A percentile compares a stretch with the other conserved stretches of the same genome.
Conservation (phyloP, 2,888 invertebrate genomes). For the Parasteatoda lunata region DNA sequence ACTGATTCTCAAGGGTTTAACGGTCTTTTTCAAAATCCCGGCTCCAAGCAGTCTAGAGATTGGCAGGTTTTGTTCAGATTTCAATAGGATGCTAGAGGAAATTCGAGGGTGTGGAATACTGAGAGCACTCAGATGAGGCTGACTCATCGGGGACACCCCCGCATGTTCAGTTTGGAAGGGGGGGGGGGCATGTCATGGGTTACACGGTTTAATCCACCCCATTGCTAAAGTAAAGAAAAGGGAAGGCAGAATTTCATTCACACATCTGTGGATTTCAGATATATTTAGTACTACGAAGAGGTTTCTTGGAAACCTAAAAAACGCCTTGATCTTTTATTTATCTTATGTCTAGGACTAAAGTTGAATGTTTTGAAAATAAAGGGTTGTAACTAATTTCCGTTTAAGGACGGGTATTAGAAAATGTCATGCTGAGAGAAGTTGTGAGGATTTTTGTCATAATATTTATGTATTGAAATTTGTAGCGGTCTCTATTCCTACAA, state of each 20-base stretch:
- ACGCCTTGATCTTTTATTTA: not conserved
- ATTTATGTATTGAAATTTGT: too few relatives aligned
- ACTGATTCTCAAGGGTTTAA: not conserved
- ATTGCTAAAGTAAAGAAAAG: not conserved
- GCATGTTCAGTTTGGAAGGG: conserved; percentile 7
- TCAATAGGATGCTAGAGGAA: conserved; percentile 12
- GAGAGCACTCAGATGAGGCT: not conserved
- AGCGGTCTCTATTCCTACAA: too few relatives aligned
- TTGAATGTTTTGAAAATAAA: too few relatives aligned
- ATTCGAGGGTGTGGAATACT: not conserved
- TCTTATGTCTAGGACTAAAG: too few relatives aligned
- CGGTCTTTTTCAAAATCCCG: not conserved
- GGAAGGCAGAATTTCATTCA: not conserved
- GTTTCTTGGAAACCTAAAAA: not conserved
- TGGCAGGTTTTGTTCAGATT: conserved; percentile 9
- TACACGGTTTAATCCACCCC: not conserved
- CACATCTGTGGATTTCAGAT: conserved; percentile 17
- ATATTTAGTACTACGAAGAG: not conserved
- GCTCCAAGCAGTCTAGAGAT: conserved; percentile 3
- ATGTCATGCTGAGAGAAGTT: too few relatives aligned
- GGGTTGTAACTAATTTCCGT: too few relatives aligned
- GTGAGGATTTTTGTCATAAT: too few relatives aligned
- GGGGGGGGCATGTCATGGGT: not conserved
- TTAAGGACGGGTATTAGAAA: too few relatives aligned
- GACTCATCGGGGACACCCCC: conserved; percentile 12